Evolutionary conservation across 1,140 invertebrate genomes (phyloP), one percentile per base, ranked within the genome.

Genomic region (Megalopta genalis): DNA sequence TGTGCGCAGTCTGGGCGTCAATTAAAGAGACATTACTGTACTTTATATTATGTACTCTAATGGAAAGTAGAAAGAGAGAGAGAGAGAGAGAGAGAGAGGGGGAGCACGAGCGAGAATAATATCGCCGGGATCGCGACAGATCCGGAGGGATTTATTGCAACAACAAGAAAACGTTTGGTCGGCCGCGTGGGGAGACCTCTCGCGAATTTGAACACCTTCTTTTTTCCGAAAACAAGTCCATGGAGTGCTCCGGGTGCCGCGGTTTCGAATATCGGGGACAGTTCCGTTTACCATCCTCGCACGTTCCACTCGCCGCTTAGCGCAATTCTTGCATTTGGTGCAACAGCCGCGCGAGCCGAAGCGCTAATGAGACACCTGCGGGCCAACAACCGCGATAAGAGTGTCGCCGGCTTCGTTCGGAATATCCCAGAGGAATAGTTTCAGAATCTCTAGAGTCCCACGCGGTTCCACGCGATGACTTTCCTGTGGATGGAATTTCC

Each of bases 151-250:
- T 66, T 67, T 60, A 66, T 18, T 59, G 68, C 27, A 9, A 57
- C 32, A 57, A 57, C 65, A 67, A 67, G n/a, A 77, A 65, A 80
- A 42, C 39, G 46, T 74, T 70, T 42, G 14, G n/a, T 39, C 49
- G 57, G 21, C 27, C n/a, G 59, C 73, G 57, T 62, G 80, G 69
- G 16, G 46, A 49, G 46, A 37, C 62, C 65, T 59, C 42, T 52
- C 80, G 77, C 80, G 82, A 79, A 85, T 84, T 86, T 88, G 85
- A 86, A 77, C 84, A 82, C 85, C 77, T 78, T 86, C 81, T 83
- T n/a, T n/a, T n/a, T n/a, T n/a, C n/a, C n/a, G n/a, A n/a, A n/a
- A n/a, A n/a, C n/a, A n/a, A n/a, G n/a, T n/a, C n/a, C n/a, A n/a
- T n/a, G 60, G 27, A 37, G 39, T 16, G 10, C 12, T 14, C 46